phyloP scores from a whole-genome alignment of 2,797 vertebrate species.

The Rhabdomys pumilio region DNA sequence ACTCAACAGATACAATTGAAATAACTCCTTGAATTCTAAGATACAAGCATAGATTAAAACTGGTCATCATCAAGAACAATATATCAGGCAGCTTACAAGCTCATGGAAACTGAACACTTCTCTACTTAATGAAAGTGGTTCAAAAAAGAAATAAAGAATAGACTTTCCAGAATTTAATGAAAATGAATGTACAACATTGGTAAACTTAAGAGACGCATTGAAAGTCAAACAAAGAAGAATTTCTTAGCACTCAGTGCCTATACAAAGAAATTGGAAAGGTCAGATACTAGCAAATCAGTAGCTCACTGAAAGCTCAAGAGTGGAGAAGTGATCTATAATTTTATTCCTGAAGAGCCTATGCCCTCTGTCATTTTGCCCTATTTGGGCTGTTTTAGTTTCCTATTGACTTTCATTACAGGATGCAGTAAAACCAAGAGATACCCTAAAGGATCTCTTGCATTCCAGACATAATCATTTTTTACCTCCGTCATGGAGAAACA shows the following conservation, averaged over 20 bases:
- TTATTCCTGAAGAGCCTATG: neutral
- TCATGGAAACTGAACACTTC: neutral
- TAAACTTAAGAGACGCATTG: neutral
- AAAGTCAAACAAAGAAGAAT: neutral
- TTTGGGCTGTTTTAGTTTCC: neutral
- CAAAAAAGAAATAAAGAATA: neutral
- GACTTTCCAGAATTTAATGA: neutral
- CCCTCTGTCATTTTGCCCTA: neutral
- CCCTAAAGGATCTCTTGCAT: neutral
- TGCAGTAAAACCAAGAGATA: neutral
- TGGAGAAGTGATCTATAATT: neutral
- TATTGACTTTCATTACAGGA: neutral
- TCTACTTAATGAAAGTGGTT: neutral
- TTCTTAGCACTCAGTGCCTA: neutral
- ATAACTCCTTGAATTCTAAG: neutral
- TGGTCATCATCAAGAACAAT: neutral
- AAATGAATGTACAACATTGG: neutral
- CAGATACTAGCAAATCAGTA: neutral
- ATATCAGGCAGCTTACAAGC: neutral
- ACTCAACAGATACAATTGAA: neutral
- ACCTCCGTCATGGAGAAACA: neutral
- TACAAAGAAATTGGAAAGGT: neutral
- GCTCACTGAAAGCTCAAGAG: neutral
- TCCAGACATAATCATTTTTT: neutral
- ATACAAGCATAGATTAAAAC: neutral